phyloP scores from a whole-genome alignment of 2,888 invertebrate species.

The Cheilosia urbana region DNA sequence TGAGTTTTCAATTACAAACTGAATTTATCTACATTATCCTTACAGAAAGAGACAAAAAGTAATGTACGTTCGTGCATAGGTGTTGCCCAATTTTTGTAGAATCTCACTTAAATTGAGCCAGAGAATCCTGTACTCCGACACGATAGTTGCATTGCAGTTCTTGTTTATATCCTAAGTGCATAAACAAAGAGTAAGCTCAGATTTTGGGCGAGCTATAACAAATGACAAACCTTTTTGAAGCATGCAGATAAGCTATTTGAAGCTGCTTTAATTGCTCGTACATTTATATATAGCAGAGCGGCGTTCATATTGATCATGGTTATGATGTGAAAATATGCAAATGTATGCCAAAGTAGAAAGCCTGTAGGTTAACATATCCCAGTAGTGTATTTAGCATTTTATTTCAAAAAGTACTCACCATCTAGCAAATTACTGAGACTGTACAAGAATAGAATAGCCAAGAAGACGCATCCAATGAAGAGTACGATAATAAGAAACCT shows the following conservation, averaged over 20 bases:
- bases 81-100: slow-evolving; percentile 87
- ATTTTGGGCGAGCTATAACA: too few species aligned
- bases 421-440: slow-evolving; percentile 87
- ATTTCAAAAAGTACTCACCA: slow-evolving; percentile 64
- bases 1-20: not conserved
- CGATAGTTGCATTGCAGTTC: slow-evolving; percentile 85
- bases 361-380: slow-evolving; percentile 80
- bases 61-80: slow-evolving; percentile 88
- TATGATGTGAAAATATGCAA: slow-evolving; percentile 86
- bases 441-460: slow-evolving; percentile 86
- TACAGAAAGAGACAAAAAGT: slow-evolving; percentile 88
- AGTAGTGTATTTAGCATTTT: not conserved
- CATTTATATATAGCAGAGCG: slow-evolving; percentile 88
- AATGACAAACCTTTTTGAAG: slow-evolving; percentile 83
- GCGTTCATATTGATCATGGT: slow-evolving; percentile 90
- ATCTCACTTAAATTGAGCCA: slow-evolving; percentile 88
- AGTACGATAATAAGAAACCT: slow-evolving; percentile 87
- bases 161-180: slow-evolving; percentile 85
- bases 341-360: slow-evolving; percentile 87
- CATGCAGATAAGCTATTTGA: slow-evolving; percentile 85
- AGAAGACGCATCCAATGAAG: slow-evolving; percentile 86
- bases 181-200: not conserved
- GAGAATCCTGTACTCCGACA: slow-evolving; percentile 86
- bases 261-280: slow-evolving; percentile 87
- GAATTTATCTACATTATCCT: slow-evolving; percentile 74